phyloP scores from a whole-genome alignment of 23 tunicate genomes.

The Halocynthia aurantium region DNA sequence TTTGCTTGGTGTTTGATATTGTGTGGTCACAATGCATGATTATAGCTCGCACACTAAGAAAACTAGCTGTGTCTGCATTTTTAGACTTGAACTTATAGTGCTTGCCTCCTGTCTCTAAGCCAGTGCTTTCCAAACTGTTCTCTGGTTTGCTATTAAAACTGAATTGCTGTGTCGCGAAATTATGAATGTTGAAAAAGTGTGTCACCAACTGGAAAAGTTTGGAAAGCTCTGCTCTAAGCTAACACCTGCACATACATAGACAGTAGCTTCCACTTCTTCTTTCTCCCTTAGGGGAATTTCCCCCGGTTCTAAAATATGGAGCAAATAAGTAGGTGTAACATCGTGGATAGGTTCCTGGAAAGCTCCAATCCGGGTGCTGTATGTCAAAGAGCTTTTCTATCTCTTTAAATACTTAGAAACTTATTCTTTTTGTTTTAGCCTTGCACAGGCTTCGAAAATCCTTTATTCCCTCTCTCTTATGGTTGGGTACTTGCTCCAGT shows the following conservation, averaged over 20 bases:
- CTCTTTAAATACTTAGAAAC: background rate
- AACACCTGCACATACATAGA: background rate
- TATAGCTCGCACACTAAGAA: no score
- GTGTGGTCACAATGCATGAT: slow-evolving; percentile 13
- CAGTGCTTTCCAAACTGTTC: no score
- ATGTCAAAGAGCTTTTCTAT: background rate
- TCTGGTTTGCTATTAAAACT: no score
- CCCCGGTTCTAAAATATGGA: no score
- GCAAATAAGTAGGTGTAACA: no score
- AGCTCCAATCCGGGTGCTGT: background rate
- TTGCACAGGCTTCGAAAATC: slow-evolving; percentile 53
- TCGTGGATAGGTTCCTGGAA: background rate
- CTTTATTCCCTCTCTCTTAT: slow-evolving; percentile 66
- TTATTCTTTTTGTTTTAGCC: slow-evolving; percentile 10
- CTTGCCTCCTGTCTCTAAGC: no score
- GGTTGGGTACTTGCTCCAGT: slow-evolving; percentile 61
- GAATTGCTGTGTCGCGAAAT: no score
- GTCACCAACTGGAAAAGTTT: background rate
- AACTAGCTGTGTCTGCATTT: no score
- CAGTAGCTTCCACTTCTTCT: background rate
- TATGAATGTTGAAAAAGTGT: background rate
- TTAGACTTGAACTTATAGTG: no score
- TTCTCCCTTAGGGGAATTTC: background rate
- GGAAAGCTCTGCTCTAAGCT: slow-evolving; percentile 3
- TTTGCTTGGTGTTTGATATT: background rate